phyloP scores from a whole-genome alignment of 2,888 invertebrate species.

The Heliconius ethilla region DNA sequence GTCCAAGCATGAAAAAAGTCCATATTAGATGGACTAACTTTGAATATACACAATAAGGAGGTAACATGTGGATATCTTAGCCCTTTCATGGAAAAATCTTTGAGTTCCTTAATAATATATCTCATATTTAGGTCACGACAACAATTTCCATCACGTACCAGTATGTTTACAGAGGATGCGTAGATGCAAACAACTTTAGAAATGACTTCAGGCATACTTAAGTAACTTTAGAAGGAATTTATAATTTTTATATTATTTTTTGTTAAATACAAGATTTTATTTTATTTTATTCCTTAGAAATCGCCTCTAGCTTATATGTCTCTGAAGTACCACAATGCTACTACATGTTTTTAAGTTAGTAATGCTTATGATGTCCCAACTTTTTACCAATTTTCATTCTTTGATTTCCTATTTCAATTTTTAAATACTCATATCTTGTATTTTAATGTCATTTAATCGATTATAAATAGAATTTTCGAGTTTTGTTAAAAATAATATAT shows the following conservation, averaged over 20 bases:
- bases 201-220: constrained; percentile 6
- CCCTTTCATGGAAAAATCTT: not conserved
- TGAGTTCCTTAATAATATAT: constrained; percentile 12
- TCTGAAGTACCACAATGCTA: too few relatives aligned
- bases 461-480: too few relatives aligned
- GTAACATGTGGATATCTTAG: not conserved
- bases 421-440: too few relatives aligned
- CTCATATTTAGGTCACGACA: constrained; percentile 25
- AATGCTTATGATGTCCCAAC: too few relatives aligned
- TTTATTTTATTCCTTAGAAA: not conserved
- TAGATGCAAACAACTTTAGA: constrained; percentile 5
- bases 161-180: constrained; percentile 22
- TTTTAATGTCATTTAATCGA: too few relatives aligned
- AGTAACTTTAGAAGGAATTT: not conserved
- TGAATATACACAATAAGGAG: not conserved
- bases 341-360: too few relatives aligned
- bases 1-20: not conserved
- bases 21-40: not conserved
- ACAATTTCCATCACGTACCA: constrained; percentile 25
- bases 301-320: not conserved
- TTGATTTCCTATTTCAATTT: too few relatives aligned
- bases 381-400: too few relatives aligned
- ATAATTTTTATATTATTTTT: not conserved
- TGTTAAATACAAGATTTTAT: not conserved
- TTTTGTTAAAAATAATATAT: too few relatives aligned